Percentiles rank a stretch among this genome's conserved stretches.
Conservation (phyloP, 2,797 vertebrate species). For the Lagocephalus sceleratus region DNA sequence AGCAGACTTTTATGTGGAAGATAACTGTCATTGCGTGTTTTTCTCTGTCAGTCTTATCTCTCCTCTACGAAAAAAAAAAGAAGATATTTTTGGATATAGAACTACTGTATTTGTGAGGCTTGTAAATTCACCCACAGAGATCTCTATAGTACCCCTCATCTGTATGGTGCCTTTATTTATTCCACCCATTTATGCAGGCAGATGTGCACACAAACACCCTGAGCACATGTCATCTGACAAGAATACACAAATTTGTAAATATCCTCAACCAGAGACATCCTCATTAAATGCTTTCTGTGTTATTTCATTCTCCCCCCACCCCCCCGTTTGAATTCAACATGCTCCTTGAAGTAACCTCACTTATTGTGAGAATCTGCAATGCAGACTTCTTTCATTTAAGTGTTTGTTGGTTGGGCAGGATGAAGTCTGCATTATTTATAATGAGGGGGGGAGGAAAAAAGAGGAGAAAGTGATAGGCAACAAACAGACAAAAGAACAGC, state of each 20-base stretch:
- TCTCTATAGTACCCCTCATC: constrained; percentile 36
- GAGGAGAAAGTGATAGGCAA: constrained; percentile 62
- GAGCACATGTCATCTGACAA: constrained; percentile 31
- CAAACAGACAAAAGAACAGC: constrained; percentile 56
- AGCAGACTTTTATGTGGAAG: constrained; percentile 57
- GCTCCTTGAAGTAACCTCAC: constrained; percentile 71
- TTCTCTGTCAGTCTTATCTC: constrained; percentile 47
- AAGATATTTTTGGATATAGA: constrained; percentile 57
- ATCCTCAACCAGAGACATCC: constrained; percentile 38
- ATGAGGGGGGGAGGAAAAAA: constrained; percentile 57
- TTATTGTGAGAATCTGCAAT: constrained; percentile 63
- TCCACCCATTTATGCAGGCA: constrained; percentile 51
- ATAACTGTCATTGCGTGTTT: constrained; percentile 59
- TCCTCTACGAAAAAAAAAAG: constrained; percentile 20
- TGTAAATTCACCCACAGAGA: constrained; percentile 28
- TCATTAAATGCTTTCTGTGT: constrained; percentile 49
- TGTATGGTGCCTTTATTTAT: constrained; percentile 46
- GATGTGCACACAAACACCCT: constrained; percentile 33
- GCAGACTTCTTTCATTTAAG: constrained; percentile 68
- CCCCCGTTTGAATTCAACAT: constrained; percentile 21
- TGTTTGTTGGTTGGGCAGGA: constrained; percentile 63
- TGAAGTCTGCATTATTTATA: constrained; percentile 74
- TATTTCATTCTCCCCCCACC: constrained; percentile 18
- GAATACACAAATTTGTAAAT: constrained; percentile 56
- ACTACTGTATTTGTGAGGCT: constrained; percentile 55